phyloP scores from a whole-genome alignment of 1,140 invertebrate genomes.

The Steinernema khuongi region DNA sequence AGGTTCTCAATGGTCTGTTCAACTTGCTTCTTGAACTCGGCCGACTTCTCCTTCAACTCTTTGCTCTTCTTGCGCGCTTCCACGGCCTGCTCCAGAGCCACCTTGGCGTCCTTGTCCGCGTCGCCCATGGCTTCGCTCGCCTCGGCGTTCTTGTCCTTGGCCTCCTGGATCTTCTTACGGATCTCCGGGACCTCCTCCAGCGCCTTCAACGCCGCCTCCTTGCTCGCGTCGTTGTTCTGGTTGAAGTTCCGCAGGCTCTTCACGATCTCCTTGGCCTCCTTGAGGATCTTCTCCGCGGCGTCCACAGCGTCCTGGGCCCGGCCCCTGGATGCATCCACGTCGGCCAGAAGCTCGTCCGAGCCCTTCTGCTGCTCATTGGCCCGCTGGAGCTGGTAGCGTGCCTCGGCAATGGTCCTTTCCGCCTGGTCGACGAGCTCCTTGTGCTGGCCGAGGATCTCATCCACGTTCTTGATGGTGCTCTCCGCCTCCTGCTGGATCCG shows the following conservation, averaged over 20 bases:
- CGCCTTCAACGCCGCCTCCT: constrained; percentile 47
- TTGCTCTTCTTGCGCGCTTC: constrained; percentile 33
- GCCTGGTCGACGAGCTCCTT: constrained; percentile 27
- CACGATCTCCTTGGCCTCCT: constrained; percentile 36
- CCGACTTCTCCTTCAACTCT: constrained; percentile 33
- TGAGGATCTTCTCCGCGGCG: constrained; percentile 39
- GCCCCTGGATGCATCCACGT: constrained; percentile 35
- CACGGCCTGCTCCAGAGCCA: constrained; percentile 1
- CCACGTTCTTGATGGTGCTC: constrained; percentile 17
- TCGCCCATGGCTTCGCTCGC: constrained; percentile 45
- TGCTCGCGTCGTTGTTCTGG: constrained; percentile 49
- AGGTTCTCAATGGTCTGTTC: constrained; percentile 31
- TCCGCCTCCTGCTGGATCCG: constrained; percentile 27
- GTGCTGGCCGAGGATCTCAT: constrained; percentile 19
- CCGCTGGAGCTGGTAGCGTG: constrained; percentile 34
- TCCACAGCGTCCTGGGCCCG: constrained; percentile 42
- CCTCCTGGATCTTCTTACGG: constrained; percentile 40
- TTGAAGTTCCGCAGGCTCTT: constrained; percentile 43
- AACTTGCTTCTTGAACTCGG: constrained; percentile 29
- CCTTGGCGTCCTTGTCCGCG: constrained; percentile 24
- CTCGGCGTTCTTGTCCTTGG: constrained; percentile 36
- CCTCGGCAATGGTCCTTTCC: constrained; percentile 27
- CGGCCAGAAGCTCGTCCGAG: constrained; percentile 33
- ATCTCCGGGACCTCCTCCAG: constrained; percentile 44
- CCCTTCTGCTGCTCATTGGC: constrained; percentile 35